These are phyloP conservation scores for Eospalax fontanierii DNA, from an alignment of 2,797 vertebrate genomes.

Conservation along the genomic window DNA sequence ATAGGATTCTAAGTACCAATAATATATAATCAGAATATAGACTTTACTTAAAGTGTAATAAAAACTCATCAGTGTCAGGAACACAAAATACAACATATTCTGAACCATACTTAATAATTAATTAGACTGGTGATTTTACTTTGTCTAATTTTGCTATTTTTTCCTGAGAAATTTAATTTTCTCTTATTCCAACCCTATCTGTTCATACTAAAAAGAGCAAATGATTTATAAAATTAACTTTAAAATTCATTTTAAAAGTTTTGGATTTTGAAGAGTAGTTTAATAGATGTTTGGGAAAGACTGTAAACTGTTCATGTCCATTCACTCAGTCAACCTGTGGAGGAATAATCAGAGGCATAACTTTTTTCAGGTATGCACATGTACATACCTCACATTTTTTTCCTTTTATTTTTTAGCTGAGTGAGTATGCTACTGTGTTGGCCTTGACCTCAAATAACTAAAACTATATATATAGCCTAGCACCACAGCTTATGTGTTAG, in stretches of 20 bases:
- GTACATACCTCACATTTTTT: background rate
- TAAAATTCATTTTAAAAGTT: constrained; percentile 38
- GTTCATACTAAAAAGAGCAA: constrained; percentile 16
- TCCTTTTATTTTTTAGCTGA: background rate
- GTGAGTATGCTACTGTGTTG: background rate
- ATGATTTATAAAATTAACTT: constrained; percentile 18
- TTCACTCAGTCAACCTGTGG: background rate
- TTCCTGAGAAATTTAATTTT: constrained; percentile 48
- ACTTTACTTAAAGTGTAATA: constrained; percentile 47
- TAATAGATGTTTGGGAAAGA: background rate
- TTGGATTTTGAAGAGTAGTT: constrained; percentile 18
- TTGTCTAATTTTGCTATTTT: constrained; percentile 33
- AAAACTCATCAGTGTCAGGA: constrained; percentile 28
- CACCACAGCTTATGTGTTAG: too few species aligned
- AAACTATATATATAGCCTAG: too few species aligned
- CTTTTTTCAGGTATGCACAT: background rate
- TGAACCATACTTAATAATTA: background rate
- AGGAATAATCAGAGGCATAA: background rate
- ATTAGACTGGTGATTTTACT: background rate
- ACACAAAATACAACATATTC: background rate
- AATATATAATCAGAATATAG: background rate
- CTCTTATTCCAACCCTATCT: constrained; percentile 15
- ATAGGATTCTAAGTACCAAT: background rate
- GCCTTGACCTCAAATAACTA: background rate
- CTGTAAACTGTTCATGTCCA: constrained; percentile 5